Evolutionary conservation across 1,140 invertebrate genomes (phyloP).

Genomic region (Bactericera cockerelli): DNA sequence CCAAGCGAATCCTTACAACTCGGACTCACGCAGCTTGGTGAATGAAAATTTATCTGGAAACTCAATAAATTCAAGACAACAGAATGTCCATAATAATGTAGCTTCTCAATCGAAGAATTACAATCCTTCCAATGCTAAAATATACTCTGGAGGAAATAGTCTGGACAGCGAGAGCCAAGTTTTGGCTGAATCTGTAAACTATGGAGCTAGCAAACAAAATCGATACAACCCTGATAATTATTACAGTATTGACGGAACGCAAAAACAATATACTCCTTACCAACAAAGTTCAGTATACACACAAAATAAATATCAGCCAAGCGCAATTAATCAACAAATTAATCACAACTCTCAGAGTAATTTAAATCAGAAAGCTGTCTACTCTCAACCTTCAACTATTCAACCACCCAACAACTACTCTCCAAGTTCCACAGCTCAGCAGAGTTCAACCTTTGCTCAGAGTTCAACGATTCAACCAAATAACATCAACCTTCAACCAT

Average conservation of each 20-base stretch:
- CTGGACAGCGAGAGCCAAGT: not conserved
- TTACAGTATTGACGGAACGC: too few relatives aligned
- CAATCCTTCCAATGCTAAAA: not conserved
- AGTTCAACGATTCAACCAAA: not conserved
- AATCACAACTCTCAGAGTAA: not conserved
- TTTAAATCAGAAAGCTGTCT: not conserved
- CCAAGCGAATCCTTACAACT: too few relatives aligned
- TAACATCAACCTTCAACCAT: not conserved
- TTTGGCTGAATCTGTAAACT: conserved; percentile 1
- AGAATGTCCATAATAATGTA: too few relatives aligned
- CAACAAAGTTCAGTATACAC: not conserved
- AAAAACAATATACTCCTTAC: not conserved
- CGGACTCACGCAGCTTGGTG: too few relatives aligned
- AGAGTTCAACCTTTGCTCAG: not conserved
- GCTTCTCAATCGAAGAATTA: too few relatives aligned
- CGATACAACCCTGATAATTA: not conserved
- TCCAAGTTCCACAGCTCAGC: not conserved
- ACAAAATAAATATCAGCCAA: not conserved
- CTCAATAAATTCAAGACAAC: too few relatives aligned
- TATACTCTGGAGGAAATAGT: not conserved
- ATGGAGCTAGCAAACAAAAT: not conserved
- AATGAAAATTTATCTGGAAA: too few relatives aligned
- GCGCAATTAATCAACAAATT: not conserved
- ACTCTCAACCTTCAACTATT: not conserved
- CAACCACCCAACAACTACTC: not conserved